phyloP scores from a whole-genome alignment of 2,888 invertebrate genomes.

The Fissipunctia ypsillon region DNA sequence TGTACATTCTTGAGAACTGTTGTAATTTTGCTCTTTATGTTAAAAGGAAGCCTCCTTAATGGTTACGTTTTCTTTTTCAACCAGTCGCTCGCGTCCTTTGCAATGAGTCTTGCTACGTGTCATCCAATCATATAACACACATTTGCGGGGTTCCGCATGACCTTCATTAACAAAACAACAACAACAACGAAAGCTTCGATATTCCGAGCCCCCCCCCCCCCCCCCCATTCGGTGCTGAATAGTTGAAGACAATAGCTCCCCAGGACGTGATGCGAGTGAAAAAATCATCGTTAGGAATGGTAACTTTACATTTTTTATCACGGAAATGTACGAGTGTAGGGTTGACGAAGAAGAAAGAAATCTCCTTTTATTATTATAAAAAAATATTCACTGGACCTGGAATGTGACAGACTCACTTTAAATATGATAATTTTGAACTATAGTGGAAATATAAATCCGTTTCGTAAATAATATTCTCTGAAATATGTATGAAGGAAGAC shows the following conservation, averaged over 20 bases:
- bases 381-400: neutral
- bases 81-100: neutral
- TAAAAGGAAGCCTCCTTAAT: neutral
- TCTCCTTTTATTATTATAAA: neutral
- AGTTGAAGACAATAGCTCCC: slow-evolving; percentile 47
- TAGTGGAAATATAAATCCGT: neutral
- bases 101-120: neutral
- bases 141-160: neutral
- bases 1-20: neutral
- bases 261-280: slow-evolving; percentile 46
- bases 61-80: neutral
- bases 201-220: neutral
- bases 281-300: slow-evolving; percentile 43
- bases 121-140: neutral
- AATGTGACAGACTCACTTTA: neutral
- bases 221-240: slow-evolving; percentile 34
- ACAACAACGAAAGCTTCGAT: slow-evolving; percentile 8
- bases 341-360: slow-evolving; percentile 6
- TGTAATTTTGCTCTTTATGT: neutral
- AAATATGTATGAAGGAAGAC: slow-evolving; percentile 1
- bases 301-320: slow-evolving; percentile 50
- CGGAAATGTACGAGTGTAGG: slow-evolving; percentile 15
- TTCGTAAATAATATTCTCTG: neutral
- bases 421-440: neutral
- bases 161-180: slow-evolving; percentile 29